phyloP scores from a whole-genome alignment of 92 coral and sea anemone genomes.

The Bergia puertoricense region DNA sequence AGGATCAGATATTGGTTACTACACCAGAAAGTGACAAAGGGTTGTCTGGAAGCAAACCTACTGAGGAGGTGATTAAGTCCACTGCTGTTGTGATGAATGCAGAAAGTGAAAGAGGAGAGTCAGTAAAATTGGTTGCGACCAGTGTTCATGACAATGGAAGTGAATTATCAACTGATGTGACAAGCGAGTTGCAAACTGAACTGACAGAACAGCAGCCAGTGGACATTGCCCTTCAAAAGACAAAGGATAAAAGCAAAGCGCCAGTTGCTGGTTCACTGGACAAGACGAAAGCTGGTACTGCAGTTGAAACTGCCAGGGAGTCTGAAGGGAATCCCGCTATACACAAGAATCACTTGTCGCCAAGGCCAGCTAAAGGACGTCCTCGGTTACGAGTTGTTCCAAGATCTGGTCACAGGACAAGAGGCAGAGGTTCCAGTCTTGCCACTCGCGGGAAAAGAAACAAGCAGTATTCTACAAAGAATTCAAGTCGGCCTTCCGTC shows the following conservation, averaged over 20 bases:
- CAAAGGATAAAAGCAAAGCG: not conserved
- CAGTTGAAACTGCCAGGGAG: not conserved
- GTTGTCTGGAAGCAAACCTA: not conserved
- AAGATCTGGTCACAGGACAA: conserved; percentile 10
- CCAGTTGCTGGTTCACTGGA: not conserved
- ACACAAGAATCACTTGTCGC: not conserved
- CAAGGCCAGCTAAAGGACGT: conserved; percentile 4
- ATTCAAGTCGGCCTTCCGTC: conserved; percentile 46
- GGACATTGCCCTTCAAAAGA: not conserved
- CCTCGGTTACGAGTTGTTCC: conserved; percentile 37
- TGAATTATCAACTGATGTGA: not conserved
- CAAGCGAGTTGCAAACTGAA: not conserved
- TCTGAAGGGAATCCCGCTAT: not conserved
- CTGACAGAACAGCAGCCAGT: not conserved
- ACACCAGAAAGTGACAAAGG: not conserved
- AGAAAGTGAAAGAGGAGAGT: not conserved
- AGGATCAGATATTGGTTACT: not conserved
- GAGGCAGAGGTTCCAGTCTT: conserved; percentile 10
- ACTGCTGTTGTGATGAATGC: too few relatives aligned
- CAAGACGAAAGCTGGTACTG: not conserved
- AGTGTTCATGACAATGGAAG: not conserved
- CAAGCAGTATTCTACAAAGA: conserved; percentile 42
- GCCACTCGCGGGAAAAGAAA: conserved; percentile 43
- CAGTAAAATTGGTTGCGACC: not conserved
- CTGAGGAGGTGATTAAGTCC: not conserved